Base-by-base conservation (phyloP, 2,113 vertebrate species). In the Corythoichthys haematopterus region DNA sequence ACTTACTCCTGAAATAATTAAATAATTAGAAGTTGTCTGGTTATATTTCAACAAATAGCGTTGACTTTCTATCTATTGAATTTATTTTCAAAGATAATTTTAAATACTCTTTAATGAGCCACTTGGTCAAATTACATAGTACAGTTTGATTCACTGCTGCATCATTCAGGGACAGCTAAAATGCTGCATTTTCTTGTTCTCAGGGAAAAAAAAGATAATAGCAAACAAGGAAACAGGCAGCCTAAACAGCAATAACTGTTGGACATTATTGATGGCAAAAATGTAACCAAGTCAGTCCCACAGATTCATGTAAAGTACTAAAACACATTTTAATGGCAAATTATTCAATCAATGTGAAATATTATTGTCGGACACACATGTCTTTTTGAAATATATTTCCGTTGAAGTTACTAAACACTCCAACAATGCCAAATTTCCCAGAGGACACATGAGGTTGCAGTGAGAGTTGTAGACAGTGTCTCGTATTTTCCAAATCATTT, bases 401-500 rank as follows among this genome's bases (percentile, higher is more conserved):
- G 36, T 45, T 66, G 20, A 75, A 77, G 57, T 65, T 80, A 67
- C 83, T 81, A 70, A 86, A 84, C 75, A 76, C 71, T 37, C 51
- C 64, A 72, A 80, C 76, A 78, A 78, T 65, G 68, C 67, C 70
- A 72, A 50, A 59, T 68, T 28, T 80, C 85, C 76, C 76, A 62
- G n/a, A 72, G 82, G 78, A 74, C 74, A 85, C 74, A 80, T 84
- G 66, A 78, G 64, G 66, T 76, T 83, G 83, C 68, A 78, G 83
- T 73, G 66, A 83, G 81, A 84, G 80, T 76, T 64, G 43, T 72
- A 79, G 52, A 74, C 77, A 67, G 79, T 72, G 71, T n/a, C 63
- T 80, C 66, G 78, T 81, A 77, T 85, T 85, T 80, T 76, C 69
- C n/a, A 75, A 77, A 76, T 78, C 68, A 69, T 74, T 82, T 76